Percentiles rank a stretch among this genome's conserved stretches.
phyloP scores from a whole-genome alignment of 2,888 invertebrate genomes.

The Chloroclysta siterata region DNA sequence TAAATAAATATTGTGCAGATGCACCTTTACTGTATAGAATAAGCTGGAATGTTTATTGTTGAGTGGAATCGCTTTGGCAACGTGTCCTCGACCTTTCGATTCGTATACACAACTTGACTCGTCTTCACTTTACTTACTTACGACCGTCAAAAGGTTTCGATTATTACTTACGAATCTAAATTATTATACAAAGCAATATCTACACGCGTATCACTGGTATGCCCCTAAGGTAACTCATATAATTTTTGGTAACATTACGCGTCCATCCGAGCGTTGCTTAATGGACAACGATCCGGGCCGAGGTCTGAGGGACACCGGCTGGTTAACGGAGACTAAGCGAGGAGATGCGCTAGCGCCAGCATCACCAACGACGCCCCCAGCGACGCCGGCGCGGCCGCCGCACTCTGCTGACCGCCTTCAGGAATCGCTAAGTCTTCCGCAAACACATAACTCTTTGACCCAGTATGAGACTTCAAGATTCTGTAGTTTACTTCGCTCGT shows the following conservation, averaged over 20 bases:
- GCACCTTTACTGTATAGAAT: constrained; percentile 55
- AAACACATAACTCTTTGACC: constrained; percentile 87
- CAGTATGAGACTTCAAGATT: constrained; percentile 85
- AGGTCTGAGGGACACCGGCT: constrained; percentile 49
- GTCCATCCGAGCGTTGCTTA: constrained; percentile 65
- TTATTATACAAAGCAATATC: constrained; percentile 72
- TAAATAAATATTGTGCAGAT: constrained; percentile 63
- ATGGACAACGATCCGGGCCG: constrained; percentile 58
- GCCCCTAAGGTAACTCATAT: constrained; percentile 77
- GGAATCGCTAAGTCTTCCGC: constrained; percentile 62
- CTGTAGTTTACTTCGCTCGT: constrained; percentile 87
- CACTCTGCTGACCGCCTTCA: constrained; percentile 48
- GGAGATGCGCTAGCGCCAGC: constrained; percentile 66
- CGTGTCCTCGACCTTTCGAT: constrained; percentile 75
- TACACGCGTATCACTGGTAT: constrained; percentile 78
- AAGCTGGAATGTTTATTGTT: constrained; percentile 76
- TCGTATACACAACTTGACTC: constrained; percentile 56
- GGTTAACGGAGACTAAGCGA: constrained; percentile 63
- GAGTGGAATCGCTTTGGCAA: constrained; percentile 67
- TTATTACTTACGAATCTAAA: constrained; percentile 40
- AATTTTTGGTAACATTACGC: constrained; percentile 82
- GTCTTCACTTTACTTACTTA: constrained; percentile 60
- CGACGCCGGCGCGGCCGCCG: constrained; percentile 57
- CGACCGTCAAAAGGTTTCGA: constrained; percentile 57
- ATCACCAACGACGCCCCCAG: constrained; percentile 62